These are phyloP conservation scores for Pristionchus maxplancki DNA, from an alignment of 2,888 invertebrate genomes.

Conservation along the genomic window DNA sequence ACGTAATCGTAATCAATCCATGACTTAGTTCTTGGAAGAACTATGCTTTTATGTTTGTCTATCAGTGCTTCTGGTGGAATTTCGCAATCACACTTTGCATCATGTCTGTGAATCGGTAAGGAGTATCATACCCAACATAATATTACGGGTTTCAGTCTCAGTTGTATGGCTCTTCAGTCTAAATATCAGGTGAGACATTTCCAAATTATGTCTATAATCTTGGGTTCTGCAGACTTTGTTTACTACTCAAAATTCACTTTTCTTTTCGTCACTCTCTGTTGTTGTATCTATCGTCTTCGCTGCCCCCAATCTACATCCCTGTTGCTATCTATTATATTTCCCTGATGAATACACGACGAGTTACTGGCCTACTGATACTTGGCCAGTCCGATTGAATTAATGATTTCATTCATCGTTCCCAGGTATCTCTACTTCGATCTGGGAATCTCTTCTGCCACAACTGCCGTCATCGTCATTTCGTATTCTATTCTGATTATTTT, in stretches of 20 bases:
- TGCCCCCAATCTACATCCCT: neutral
- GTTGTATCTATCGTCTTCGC: neutral
- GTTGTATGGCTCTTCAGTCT: neutral
- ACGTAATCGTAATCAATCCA: neutral
- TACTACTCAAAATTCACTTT: neutral
- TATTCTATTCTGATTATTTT: neutral
- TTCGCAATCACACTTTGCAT: neutral
- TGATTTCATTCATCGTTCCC: neutral
- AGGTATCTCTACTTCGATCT: slow-evolving; percentile 9
- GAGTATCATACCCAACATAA: neutral
- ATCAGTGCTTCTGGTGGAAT: neutral
- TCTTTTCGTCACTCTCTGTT: neutral
- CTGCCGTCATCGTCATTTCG: neutral
- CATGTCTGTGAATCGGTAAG: slow-evolving; percentile 12
- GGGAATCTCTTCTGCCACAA: neutral
- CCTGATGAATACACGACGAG: neutral
- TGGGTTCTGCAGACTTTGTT: neutral
- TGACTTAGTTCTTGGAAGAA: slow-evolving; percentile 8
- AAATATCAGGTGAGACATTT: neutral
- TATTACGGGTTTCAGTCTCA: neutral
- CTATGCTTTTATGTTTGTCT: neutral
- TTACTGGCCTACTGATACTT: slow-evolving; percentile 7
- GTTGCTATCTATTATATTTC: neutral
- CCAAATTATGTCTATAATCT: neutral
- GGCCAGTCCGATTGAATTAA: neutral